Evolutionary conservation across 1,140 invertebrate species (phyloP), one percentile per base, ranked within the genome.

Genomic region (Drosophila biarmipes): DNA sequence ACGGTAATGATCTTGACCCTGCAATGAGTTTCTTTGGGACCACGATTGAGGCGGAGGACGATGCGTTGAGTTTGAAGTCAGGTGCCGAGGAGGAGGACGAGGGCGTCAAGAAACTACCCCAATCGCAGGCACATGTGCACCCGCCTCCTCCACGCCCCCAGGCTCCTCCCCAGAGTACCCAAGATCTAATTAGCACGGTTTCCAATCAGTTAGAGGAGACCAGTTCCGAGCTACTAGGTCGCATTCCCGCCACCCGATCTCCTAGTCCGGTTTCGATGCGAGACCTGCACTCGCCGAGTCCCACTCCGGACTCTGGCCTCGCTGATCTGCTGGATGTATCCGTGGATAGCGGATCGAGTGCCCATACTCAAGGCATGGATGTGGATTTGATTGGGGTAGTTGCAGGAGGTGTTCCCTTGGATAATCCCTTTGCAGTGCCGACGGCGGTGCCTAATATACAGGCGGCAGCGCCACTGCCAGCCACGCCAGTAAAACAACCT

Each of bases 161-260:
- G 14, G 63, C 59, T 31, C 93, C 95, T 4, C 94, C 95, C 43
- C 94, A 95, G 49, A 93, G 94, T 49, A 97, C 97, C 0, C 96
- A 97, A 93, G 96, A 97, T 86, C 93, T 98, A 2, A 95, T 98
- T 24, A 93, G 96, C 48, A 96, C 96, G 12, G 96, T 98, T 0
- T 97, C 97, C 21, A 97, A 96, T 6, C 96, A 96, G 43, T 95
- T 98, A 96, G 96, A 98, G 89, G 96, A 97, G 27, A 96, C 96
- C 0, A 97, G 96, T 56, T 96, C 96, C 17, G 95, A 97, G 90
- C 92, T 98, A 46, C 86, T 97, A 38, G 96, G 97, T 69, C 95
- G 96, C 45, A 94, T 97, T 43, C 95, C 96, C 67, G 96, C 95
- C 8, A 97, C 96, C 1, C 94, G 96, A 66, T 96, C 96, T 1